Evolutionary conservation across 2,113 vertebrate genomes (phyloP).

Genomic region (Grallaria varia): DNA sequence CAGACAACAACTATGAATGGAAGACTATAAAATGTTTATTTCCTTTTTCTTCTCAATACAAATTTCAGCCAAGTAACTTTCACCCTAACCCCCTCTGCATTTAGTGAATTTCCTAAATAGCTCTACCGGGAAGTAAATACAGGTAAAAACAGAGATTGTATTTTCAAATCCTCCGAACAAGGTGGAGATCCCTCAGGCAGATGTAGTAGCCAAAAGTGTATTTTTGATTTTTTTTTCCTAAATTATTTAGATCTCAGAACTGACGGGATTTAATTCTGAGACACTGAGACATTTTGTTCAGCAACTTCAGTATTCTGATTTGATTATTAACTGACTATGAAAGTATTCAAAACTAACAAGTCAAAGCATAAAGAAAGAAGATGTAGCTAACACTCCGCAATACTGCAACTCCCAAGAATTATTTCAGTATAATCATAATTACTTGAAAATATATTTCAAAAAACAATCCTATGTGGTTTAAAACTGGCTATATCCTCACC

Average conservation of each 20-base stretch:
- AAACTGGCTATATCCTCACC: neutral
- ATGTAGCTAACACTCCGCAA: neutral
- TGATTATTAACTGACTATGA: neutral
- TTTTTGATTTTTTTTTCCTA: neutral
- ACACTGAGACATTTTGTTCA: neutral
- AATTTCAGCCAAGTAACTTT: neutral
- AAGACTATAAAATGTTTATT: neutral
- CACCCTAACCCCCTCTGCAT: fast-evolving
- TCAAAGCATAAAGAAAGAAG: neutral
- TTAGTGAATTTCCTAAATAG: neutral
- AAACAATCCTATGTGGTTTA: neutral
- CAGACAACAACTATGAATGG: neutral
- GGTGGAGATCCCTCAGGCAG: neutral
- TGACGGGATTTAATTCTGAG: neutral
- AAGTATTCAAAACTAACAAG: neutral
- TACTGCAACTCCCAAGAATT: neutral
- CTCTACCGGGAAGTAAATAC: neutral
- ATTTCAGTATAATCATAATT: neutral
- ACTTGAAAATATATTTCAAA: constrained; percentile 28
- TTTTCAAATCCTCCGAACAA: neutral
- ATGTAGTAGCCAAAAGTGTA: neutral
- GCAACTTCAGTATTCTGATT: neutral
- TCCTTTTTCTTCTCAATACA: neutral
- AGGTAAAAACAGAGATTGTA: neutral
- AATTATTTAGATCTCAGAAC: neutral